Base-by-base conservation (phyloP, 2,888 invertebrate genomes). In the Melipona bicolor region DNA sequence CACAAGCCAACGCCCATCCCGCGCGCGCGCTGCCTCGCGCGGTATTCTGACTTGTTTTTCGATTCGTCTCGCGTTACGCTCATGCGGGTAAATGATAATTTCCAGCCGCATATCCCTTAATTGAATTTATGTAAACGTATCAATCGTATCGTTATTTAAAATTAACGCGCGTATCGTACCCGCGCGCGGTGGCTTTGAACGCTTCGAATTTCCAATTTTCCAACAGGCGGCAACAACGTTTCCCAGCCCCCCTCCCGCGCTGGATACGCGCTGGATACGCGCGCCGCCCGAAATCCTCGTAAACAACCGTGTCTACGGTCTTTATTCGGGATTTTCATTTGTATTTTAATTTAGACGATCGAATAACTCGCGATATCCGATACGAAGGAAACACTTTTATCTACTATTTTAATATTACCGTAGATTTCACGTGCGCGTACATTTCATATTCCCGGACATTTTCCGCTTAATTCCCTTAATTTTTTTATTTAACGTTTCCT, bases 61-160 rank as follows among this genome's bases (percentile, higher is more conserved):
- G 56, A 83, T 83, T 59, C 76, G 32, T 62, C 75, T 68, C 82
- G 82, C 83, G 83, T 76, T 77, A 82, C 83, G 50, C 36, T 36
- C 71, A 27, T 27, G 32, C 67, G 19, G 68, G 75, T 62, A 62
- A 83, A 83, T 77, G 82, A 83, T 83, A 81, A 83, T 83, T 76
- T 72, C 68, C 83, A 82, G 70, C 76, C 67, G 76, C 82, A 67
- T 75, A 75, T 81, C 76, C 71, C 71, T 76, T 83, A 83, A 83
- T 83, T 83, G 83, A 83, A 82, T 83, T 82, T 72, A 82, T 83
- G 82, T 83, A 83, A 83, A 77, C 82, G 76, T 82, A 82, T 82
- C 76, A 68, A 83, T 83, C 82, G 76, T 76, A 71, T 76, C 77
- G 83, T 82, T 81, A 76, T 83, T 76, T 76, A 77, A 82, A 68